Evolutionary conservation across 92 coral and sea anemone genomes (phyloP).

Genomic region (Parazoanthus swiftii): DNA sequence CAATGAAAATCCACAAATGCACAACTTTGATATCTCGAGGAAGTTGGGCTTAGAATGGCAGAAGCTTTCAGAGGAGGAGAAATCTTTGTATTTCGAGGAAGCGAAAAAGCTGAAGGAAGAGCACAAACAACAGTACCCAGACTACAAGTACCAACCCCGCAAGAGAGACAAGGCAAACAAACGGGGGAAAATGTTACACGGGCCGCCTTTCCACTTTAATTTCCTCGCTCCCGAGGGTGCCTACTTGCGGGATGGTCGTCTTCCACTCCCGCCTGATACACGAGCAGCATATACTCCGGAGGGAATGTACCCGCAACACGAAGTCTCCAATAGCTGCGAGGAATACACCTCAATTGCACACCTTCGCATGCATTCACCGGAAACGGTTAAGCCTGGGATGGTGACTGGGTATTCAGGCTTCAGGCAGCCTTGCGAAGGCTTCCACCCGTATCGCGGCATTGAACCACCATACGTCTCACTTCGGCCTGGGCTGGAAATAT

Average conservation of each 20-base stretch:
- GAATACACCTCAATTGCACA: conserved; percentile 47
- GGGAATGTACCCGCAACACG: conserved; percentile 45
- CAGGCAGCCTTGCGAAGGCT: conserved; percentile 71
- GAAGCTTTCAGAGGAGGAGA: conserved; percentile 85
- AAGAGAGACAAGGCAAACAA: conserved; percentile 89
- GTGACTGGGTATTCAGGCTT: conserved; percentile 56
- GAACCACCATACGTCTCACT: conserved; percentile 67
- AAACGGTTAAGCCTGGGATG: conserved; percentile 43
- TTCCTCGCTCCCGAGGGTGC: conserved; percentile 72
- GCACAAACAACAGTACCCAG: conserved; percentile 89
- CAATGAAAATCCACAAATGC: conserved; percentile 98
- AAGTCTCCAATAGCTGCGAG: conserved; percentile 44
- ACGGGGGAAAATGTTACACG: conserved; percentile 75
- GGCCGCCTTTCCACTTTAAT: conserved; percentile 78
- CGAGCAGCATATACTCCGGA: conserved; percentile 60
- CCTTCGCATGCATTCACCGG: conserved; percentile 45
- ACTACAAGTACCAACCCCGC: conserved; percentile 97
- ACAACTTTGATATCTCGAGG: conserved; percentile 96
- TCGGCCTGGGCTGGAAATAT: conserved; percentile 70
- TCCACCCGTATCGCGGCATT: conserved; percentile 64
- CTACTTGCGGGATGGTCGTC: conserved; percentile 58
- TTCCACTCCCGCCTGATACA: conserved; percentile 61
- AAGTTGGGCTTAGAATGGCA: conserved; percentile 98
- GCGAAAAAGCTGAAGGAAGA: conserved; percentile 94
- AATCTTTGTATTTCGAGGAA: conserved; percentile 88